Base-by-base conservation (phyloP, 2,888 invertebrate genomes). In the Phania funesta region DNA sequence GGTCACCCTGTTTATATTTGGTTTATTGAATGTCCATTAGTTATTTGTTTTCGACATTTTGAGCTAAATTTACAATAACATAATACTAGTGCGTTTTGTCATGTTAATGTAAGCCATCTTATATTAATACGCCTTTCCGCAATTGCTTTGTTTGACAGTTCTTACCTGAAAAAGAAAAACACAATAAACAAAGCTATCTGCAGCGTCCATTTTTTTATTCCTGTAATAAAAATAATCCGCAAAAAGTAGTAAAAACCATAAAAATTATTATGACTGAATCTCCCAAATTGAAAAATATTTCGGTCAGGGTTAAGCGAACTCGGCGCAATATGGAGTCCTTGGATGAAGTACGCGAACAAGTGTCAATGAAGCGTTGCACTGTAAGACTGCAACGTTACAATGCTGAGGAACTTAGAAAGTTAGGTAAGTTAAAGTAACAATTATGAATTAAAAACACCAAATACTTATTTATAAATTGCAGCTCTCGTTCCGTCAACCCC, bases 281-380 rank as follows among this genome's bases (percentile, higher is more conserved):
- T 22, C 78, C 78, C 1, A 82, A 75, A 65, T 46, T 82, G 8
- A 82, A 82, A 65, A 82, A 82, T 54, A 78, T 78, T 18, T 70
- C 82, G 3, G 54, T 82, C 0, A 78, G 78, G 52, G 52, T 82
- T 9, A 78, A 82, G 8, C 64, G 82, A 4, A 73, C 81, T 18
- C 50, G 68, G 9, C 82, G 82, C 18, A 82, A 52, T 13, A 65
- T 46, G 18, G 74, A 68, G 11, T 78, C 82, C 2, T 6, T 82
- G 52, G 82, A 82, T 52, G 78, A 82, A 52, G 65, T 44, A 26
- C 74, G 82, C 1, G 82, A 82, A 20, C 82, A 82, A 70, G 73
- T 82, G 16, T 65, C 78, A 13, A 68, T 82, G 52, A 82, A 82
- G 65, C 78, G 82, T 22, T 82, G 82, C 60, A 82, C 78, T 6